Base-by-base conservation (phyloP, 2,113 vertebrate species). In the Epinephelus lanceolatus region DNA sequence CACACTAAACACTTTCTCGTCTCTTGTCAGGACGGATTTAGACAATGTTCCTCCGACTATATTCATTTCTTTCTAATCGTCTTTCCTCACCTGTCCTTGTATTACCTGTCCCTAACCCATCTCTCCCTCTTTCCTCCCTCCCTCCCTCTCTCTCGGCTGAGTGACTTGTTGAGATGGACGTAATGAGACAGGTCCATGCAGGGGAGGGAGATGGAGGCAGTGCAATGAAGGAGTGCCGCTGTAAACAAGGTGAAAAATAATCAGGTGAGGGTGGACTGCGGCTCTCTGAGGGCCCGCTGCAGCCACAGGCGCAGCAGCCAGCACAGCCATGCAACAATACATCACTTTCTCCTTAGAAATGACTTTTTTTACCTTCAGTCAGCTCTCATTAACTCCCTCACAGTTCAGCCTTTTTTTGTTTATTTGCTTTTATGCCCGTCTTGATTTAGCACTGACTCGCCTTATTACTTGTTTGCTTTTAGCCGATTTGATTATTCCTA, bases 161-260 rank as follows among this genome's bases (percentile, higher is more conserved):
- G 72, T 80, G 92, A 85, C 81, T 94, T 66, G 49, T 76, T 81
- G 91, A 93, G 84, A 93, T 77, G 87, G 88, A 95, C 91, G 33
- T 92, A 95, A 92, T 92, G 93, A 92, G 93, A 95, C 93, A 85
- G 90, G 85, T 86, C 80, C 84, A 87, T 77, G 90, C 90, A 76
- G 81, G 81, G 86, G 81, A 40, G 88, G 87, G 88, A 89, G 88
- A 83, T 37, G 73, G 86, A 82, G 83, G 80, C 84, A 81, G 76
- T 51, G 85, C 78, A 78, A 66, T 74, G 86, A 83, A 88, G 91
- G 85, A 87, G 87, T 78, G 82, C 76, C 78, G 82, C 73, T 75
- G 79, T 92, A 94, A 93, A 93, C 94, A 94, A 92, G 91, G 89
- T 90, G 91, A 93, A 89, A 91, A 86, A 90, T 85, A 94, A 92